phyloP scores from a whole-genome alignment of 2,113 vertebrate species.

The Cyprinodon tularosa region DNA sequence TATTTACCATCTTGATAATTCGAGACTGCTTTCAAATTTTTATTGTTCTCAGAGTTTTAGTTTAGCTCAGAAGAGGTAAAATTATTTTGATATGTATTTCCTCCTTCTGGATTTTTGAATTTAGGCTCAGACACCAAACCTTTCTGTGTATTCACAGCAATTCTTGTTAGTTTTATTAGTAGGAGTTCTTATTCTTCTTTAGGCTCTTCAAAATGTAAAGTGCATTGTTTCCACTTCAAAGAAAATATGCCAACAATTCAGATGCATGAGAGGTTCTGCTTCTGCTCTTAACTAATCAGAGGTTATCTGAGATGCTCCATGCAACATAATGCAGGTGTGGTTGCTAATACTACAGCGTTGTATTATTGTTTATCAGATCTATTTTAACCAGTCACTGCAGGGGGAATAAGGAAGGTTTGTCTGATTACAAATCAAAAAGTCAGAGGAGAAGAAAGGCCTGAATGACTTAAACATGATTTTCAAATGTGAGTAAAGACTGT shows the following conservation, averaged over 20 bases:
- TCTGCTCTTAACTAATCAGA: constrained; percentile 34
- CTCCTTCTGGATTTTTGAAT: too few species aligned
- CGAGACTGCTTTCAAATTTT: too few species aligned
- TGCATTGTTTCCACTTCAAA: not conserved
- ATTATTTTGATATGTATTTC: too few species aligned
- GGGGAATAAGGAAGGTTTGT: constrained; percentile 15
- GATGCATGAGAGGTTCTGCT: constrained; percentile 10
- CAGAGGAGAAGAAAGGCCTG: constrained; percentile 48
- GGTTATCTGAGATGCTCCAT: not conserved
- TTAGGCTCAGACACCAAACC: too few species aligned
- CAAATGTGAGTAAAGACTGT: not conserved
- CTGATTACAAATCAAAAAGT: constrained; percentile 61
- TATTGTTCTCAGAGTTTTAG: too few species aligned
- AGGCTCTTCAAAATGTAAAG: too few species aligned
- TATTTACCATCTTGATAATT: too few species aligned
- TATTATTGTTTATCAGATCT: constrained; percentile 52
- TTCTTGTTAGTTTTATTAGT: too few species aligned
- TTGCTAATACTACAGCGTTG: constrained; percentile 27
- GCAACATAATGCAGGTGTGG: constrained; percentile 14
- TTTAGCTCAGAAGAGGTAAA: too few species aligned
- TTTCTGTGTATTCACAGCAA: too few species aligned
- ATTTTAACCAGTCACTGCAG: constrained; percentile 51
- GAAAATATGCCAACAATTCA: constrained; percentile 9
- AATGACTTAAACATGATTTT: constrained; percentile 31
- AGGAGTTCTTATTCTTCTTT: too few species aligned